Base-by-base conservation (phyloP, 2,797 vertebrate species). In the Coilia nasus region DNA sequence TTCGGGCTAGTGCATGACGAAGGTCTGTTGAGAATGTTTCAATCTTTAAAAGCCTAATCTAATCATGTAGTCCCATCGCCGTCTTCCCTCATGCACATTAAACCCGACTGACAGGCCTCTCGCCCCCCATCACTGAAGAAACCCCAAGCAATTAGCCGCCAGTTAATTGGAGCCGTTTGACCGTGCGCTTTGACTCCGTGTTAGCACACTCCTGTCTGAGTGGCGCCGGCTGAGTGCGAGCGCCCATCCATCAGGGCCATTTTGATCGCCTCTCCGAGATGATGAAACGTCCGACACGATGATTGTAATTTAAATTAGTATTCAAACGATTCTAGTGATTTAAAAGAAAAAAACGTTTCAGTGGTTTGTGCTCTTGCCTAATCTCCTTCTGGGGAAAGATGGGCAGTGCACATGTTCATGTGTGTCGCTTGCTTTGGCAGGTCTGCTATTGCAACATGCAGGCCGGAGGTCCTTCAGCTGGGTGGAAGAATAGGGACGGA, bases 141-240 rank as follows among this genome's bases (percentile, higher is more conserved):
- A 78, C 17, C 6, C 35, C 35, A 78, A 78, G 71, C 71, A 78
- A 78, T 78, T 78, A 78, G 35, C 71, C 35, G 35, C 0, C 71
- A 78, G 71, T 78, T 78, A 78, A 78, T 78, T 78, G 71, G 71
- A 78, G 35, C 15, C 17, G 71, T 78, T 78, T 78, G 41, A 78
- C 31, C 71, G 41, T 78, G 71, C 35, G 71, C 71, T 78, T 21
- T 35, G 71, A 78, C 31, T 78, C 71, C 71, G 44, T 35, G 71
- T 78, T 35, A 41, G 15, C 71, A 44, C 71, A 78, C 71, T 44
- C 35, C 17, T 41, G 71, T 78, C 31, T 78, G 71, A 78, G 71
- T 41, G 5, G 31, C 0, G 67, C 31, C 5, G 71, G 6, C 71
- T 44, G 71, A 35, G 15, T 6, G 17, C 19, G 9, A n/a, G 71